These are phyloP conservation scores for Ptychodera flava DNA, from an alignment of 35 echinoderm and acorn worm species.

Conservation along the genomic window DNA sequence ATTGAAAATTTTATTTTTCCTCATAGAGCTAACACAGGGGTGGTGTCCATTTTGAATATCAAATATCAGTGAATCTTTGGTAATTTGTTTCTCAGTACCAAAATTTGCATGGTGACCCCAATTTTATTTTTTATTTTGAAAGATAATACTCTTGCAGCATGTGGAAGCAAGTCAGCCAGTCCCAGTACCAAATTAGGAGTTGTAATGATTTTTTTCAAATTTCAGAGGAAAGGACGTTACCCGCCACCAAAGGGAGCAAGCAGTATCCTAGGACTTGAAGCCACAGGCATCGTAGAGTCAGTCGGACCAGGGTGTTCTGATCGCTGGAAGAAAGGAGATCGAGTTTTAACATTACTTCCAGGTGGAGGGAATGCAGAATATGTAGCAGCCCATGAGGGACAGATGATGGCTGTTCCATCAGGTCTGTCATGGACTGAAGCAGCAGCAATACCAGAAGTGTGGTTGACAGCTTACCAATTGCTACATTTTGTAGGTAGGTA, in stretches of 20 bases:
- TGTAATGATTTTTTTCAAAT: too few species aligned
- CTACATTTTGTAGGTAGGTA: conserved; percentile 60
- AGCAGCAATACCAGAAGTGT: conserved; percentile 82
- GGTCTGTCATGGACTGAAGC: conserved; percentile 56
- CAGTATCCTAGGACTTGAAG: conserved; percentile 43
- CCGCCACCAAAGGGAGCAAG: conserved; percentile 28
- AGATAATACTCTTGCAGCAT: too few species aligned
- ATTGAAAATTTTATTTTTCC: too few species aligned
- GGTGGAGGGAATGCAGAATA: conserved; percentile 88
- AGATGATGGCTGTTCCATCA: conserved; percentile 71
- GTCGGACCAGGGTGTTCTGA: conserved; percentile 11
- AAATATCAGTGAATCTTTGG: too few species aligned
- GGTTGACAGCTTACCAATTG: conserved; percentile 82
- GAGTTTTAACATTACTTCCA: conserved; percentile 61
- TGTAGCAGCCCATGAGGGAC: conserved; percentile 74
- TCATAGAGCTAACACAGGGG: too few species aligned
- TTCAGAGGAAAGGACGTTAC: conserved; percentile 35
- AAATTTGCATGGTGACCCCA: too few species aligned
- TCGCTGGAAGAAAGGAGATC: conserved; percentile 61
- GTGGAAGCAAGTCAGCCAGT: too few species aligned
- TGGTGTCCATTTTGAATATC: too few species aligned
- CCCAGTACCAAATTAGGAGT: too few species aligned
- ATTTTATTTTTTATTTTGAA: too few species aligned
- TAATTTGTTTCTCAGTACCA: too few species aligned
- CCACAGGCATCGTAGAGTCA: conserved; percentile 27